Evolutionary conservation across 2,888 invertebrate species (phyloP).

Genomic region (Eudemis profundana): DNA sequence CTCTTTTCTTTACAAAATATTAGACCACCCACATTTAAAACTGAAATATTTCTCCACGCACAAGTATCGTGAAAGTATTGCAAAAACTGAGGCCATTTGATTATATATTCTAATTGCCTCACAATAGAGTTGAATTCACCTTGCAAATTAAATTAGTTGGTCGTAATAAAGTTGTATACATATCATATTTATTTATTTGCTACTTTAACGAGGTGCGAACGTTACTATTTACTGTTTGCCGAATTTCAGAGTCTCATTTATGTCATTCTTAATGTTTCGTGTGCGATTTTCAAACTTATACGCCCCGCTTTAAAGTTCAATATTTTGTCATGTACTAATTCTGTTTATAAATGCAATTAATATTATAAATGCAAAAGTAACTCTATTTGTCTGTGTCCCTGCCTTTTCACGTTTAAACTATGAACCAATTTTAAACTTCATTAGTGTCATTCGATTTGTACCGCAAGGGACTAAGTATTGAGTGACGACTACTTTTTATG

Average conservation of each 20-base stretch:
- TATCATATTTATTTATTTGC: slow-evolving; percentile 24
- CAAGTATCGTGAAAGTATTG: neutral
- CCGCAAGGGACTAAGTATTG: no score
- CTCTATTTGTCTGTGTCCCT: no score
- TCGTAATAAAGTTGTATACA: neutral
- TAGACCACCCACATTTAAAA: slow-evolving; percentile 11
- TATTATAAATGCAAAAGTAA: no score
- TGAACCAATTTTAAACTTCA: no score
- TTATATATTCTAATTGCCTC: neutral
- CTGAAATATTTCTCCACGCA: neutral
- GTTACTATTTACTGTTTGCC: slow-evolving; percentile 29
- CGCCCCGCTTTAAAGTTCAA: neutral
- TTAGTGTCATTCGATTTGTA: no score
- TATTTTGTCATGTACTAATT: no score
- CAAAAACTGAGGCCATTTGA: neutral
- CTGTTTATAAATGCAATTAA: no score
- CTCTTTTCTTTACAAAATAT: no score
- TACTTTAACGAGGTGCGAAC: slow-evolving; percentile 23
- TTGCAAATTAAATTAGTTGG: neutral
- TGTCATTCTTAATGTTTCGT: neutral
- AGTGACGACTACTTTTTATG: no score
- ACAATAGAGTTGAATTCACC: neutral
- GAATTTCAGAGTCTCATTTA: slow-evolving; percentile 2
- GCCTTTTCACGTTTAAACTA: no score
- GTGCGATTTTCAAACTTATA: neutral